These are phyloP conservation scores for Danio albolineatus DNA, from an alignment of 2,797 vertebrate species.

Conservation along the genomic window DNA sequence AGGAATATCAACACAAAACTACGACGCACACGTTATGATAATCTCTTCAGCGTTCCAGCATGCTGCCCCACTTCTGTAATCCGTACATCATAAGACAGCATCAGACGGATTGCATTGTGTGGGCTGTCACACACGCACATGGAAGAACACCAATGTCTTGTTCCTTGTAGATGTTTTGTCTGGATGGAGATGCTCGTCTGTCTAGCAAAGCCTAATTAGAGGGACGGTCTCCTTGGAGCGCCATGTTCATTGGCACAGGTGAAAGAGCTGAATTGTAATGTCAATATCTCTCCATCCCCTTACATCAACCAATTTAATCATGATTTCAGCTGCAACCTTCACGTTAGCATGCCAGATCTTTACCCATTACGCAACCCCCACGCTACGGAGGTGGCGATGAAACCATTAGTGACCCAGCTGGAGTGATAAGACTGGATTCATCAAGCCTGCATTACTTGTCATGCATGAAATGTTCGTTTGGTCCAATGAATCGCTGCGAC, in stretches of 20 bases:
- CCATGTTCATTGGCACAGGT: constrained; percentile 15
- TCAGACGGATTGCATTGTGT: constrained; percentile 14
- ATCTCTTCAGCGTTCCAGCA: constrained; percentile 2
- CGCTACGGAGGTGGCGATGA: constrained; percentile 33
- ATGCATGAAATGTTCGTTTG: constrained; percentile 49
- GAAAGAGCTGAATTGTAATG: not conserved
- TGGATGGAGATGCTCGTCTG: not conserved
- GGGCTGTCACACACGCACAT: not conserved
- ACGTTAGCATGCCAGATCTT: constrained; percentile 36
- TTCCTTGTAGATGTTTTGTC: constrained; percentile 10
- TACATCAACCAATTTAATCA: constrained; percentile 10
- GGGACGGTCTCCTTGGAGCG: not conserved
- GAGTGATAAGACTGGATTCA: constrained; percentile 33
- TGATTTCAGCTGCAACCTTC: constrained; percentile 23
- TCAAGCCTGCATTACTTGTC: constrained; percentile 37
- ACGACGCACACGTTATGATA: not conserved
- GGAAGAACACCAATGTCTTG: not conserved
- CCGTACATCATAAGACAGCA: constrained; percentile 3
- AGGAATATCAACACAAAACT: constrained; percentile 20
- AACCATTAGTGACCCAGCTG: constrained; percentile 52
- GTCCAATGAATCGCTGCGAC: constrained; percentile 38
- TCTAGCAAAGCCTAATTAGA: constrained; percentile 10
- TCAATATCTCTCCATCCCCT: constrained; percentile 11
- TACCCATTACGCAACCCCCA: constrained; percentile 20
- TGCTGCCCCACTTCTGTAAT: constrained; percentile 36